Percentiles rank a stretch among this genome's conserved stretches.
Conservation (phyloP, 2,888 invertebrate species). For the Pocota personata region DNA sequence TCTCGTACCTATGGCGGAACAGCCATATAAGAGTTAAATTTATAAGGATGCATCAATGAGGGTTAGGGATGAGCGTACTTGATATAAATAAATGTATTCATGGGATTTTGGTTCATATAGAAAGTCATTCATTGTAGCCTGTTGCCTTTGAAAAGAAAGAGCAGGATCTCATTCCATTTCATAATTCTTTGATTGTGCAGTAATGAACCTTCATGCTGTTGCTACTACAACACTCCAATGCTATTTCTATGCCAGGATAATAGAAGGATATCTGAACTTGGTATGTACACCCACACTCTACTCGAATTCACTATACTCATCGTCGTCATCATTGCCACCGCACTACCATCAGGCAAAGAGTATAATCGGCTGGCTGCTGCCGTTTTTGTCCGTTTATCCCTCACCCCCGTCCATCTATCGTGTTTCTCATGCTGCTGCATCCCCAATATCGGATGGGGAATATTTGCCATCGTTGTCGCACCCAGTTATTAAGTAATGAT, state of each 20-base stretch:
- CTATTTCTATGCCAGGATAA: slow-evolving; percentile 33
- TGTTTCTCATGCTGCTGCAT: slow-evolving; percentile 35
- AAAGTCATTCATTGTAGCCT: slow-evolving; percentile 52
- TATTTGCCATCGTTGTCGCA: slow-evolving; percentile 74
- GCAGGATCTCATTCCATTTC: slow-evolving; percentile 13
- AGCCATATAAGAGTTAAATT: slow-evolving; percentile 24
- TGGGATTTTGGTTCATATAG: slow-evolving; percentile 12
- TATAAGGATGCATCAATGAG: slow-evolving; percentile 53
- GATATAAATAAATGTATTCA: slow-evolving; percentile 22
- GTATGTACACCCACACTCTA: not conserved
- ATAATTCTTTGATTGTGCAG: slow-evolving; percentile 65
- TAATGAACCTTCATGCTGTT: slow-evolving; percentile 68
- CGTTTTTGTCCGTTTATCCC: slow-evolving; percentile 46
- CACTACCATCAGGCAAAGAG: slow-evolving; percentile 9
- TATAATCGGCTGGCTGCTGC: slow-evolving; percentile 33
- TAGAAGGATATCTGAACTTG: slow-evolving; percentile 46
- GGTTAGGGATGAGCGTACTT: slow-evolving; percentile 24
- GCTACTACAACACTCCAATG: slow-evolving; percentile 18
- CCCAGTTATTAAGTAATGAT: slow-evolving; percentile 74
- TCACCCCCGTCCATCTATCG: slow-evolving; percentile 6
- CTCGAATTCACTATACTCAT: no score
- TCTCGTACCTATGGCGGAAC: slow-evolving; percentile 27
- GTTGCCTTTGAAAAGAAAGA: slow-evolving; percentile 43
- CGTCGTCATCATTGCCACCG: slow-evolving; percentile 38
- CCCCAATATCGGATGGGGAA: slow-evolving; percentile 67